These are phyloP conservation scores for Ceratina australensis DNA, from an alignment of 1,140 invertebrate species.

Conservation along the genomic window DNA sequence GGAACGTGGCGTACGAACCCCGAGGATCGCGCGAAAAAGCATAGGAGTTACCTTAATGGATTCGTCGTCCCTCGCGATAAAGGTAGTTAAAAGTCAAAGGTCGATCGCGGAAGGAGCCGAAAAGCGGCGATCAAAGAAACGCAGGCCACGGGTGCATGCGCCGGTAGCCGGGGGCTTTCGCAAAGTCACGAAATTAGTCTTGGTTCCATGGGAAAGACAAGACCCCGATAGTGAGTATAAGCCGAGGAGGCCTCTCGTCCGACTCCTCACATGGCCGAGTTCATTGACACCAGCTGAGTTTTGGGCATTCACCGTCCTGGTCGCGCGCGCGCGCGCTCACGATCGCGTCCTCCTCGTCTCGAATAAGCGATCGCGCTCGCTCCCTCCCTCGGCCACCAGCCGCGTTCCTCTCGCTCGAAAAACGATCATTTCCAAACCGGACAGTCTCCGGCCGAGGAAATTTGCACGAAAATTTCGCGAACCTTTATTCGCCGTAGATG, in stretches of 20 bases:
- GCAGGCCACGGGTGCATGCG: not conserved
- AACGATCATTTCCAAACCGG: slow-evolving; percentile 40
- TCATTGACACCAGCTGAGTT: slow-evolving; percentile 79
- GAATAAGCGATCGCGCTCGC: slow-evolving; percentile 57
- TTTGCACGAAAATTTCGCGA: not conserved
- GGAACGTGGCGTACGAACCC: too few species aligned
- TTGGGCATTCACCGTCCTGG: slow-evolving; percentile 76
- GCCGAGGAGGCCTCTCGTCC: slow-evolving; percentile 59
- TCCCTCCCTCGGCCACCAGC: slow-evolving; percentile 29
- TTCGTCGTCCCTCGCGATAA: too few species aligned
- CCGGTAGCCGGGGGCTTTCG: slow-evolving; percentile 54
- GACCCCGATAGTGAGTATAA: slow-evolving; percentile 77
- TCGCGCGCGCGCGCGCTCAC: slow-evolving; percentile 55
- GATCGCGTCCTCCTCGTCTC: slow-evolving; percentile 56
- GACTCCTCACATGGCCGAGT: slow-evolving; percentile 78
- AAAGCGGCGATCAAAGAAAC: not conserved
- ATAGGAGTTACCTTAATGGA: too few species aligned
- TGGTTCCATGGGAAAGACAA: slow-evolving; percentile 80
- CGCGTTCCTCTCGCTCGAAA: slow-evolving; percentile 33
- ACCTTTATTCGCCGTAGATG: too few species aligned
- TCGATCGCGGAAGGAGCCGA: slow-evolving; percentile 16
- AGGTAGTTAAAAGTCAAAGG: not conserved
- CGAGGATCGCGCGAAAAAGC: too few species aligned
- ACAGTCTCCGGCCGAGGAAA: slow-evolving; percentile 28
- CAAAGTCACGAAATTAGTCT: slow-evolving; percentile 79